Evolutionary conservation across 2,797 vertebrate species (phyloP), one percentile per base, ranked within the genome.

Genomic region (Odontamblyopus rebecca): DNA sequence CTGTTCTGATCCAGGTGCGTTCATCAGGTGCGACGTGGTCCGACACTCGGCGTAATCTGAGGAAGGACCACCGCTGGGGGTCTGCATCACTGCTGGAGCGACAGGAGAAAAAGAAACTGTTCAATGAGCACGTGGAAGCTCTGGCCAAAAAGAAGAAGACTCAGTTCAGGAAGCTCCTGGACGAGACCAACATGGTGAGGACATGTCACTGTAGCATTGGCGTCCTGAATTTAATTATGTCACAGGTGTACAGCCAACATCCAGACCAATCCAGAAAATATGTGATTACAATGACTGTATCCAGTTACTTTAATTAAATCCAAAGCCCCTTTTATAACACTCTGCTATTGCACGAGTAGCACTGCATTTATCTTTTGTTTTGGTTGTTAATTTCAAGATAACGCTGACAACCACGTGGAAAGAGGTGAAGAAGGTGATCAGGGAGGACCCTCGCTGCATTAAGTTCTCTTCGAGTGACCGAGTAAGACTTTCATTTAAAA

Each of bases 81-180:
- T 97, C 96, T 0, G 94, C 97, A 0, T 97, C 98, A 0, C 92
- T 99, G 75, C 88, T 99, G 59, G 98, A 99, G 88, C 93, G 98
- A 71, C 97, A 99, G 71, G 98, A 99, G 87, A 99, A 99, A 66
- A 98, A 99, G 89, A 99, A 99, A 76, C 94, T 99, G 82, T 99
- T 99, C 54, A 99, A 98, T 6, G 98, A 99, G 53, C 98, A 99
- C n/a, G 98, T 99, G 30, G 98, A 99, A 85, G 96, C 97, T 32
- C 95, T 99, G 87, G 95, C 97, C 89, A 99, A 99, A 93, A 99
- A 98, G 92, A 99, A 99, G 92, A 97, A 97, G 61, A 98, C 98
- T 80, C 96, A 99, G 85, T 99, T 99, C 81, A 93, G 98, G 71
- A 97, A 97, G 83, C 95, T 99, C 65, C 91, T 99, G 88, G 98